Conservation (phyloP, 2,888 invertebrate species). For the Ethmia dodecea region DNA sequence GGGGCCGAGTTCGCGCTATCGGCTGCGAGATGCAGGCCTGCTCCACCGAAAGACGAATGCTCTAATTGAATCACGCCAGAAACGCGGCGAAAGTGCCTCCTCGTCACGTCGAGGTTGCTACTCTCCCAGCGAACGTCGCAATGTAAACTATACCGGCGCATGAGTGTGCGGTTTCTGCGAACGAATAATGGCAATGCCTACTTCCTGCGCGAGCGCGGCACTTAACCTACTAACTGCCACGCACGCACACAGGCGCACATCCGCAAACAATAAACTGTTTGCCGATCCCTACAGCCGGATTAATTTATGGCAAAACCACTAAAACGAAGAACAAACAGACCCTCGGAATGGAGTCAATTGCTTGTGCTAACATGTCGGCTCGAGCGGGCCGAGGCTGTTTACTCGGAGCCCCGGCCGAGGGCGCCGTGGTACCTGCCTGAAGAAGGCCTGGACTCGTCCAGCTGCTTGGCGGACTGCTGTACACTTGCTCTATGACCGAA, state of each 20-base stretch:
- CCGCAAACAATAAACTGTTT: constrained; percentile 24
- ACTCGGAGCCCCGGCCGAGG: neutral
- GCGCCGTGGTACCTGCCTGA: no score
- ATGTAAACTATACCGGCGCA: constrained; percentile 1
- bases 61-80: no score
- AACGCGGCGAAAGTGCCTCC: no score
- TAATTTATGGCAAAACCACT: constrained; percentile 49
- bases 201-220: constrained; percentile 27
- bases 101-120: no score
- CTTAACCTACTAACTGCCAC: constrained; percentile 20
- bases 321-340: constrained; percentile 42
- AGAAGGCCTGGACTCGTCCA: no score
- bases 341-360: constrained; percentile 32
- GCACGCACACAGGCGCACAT: constrained; percentile 10
- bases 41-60: no score
- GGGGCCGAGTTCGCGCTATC: no score
- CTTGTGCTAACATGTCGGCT: constrained; percentile 34
- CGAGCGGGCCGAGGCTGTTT: neutral
- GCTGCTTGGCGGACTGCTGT: no score
- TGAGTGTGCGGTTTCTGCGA: constrained; percentile 34
- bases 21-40: no score
- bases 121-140: no score
- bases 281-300: constrained; percentile 31
- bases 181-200: constrained; percentile 28
- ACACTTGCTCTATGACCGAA: no score